phyloP scores from a whole-genome alignment of 2,888 invertebrate species.

The Hetaerina titia region DNA sequence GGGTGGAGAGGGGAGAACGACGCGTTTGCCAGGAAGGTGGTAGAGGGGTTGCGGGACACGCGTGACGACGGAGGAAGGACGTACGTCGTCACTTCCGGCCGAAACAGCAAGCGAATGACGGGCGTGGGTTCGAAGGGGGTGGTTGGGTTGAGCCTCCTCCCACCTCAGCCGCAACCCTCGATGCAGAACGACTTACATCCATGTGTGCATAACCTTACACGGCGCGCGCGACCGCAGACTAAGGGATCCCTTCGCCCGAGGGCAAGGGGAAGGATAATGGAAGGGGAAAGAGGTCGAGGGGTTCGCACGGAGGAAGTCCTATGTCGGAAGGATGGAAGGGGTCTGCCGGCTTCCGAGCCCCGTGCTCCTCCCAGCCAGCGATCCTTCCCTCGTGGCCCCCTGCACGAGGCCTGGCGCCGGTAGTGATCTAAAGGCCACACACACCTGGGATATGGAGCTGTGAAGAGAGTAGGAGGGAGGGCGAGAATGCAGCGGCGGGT shows the following conservation, averaged over 20 bases:
- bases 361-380: not conserved
- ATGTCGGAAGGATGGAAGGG: not conserved
- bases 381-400: not conserved
- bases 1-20: too few relatives aligned
- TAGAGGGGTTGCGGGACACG: not conserved
- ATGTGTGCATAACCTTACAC: conserved; percentile 21
- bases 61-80: not conserved
- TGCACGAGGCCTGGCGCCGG: not conserved
- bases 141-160: too few relatives aligned
- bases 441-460: conserved; percentile 17
- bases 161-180: not conserved
- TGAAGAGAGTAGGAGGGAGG: not conserved
- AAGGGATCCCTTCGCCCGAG: not conserved
- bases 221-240: not conserved
- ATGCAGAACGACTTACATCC: not conserved
- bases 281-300: not conserved
- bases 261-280: not conserved
- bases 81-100: conserved; percentile 8
- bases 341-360: conserved; percentile 11
- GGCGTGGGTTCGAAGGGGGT: not conserved
- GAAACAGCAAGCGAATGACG: not conserved
- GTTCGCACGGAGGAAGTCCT: not conserved
- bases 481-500: not conserved
- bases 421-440: not conserved
- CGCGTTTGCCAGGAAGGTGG: too few relatives aligned